phyloP scores from a whole-genome alignment of 2,888 invertebrate genomes.

The Mamestra brassicae region DNA sequence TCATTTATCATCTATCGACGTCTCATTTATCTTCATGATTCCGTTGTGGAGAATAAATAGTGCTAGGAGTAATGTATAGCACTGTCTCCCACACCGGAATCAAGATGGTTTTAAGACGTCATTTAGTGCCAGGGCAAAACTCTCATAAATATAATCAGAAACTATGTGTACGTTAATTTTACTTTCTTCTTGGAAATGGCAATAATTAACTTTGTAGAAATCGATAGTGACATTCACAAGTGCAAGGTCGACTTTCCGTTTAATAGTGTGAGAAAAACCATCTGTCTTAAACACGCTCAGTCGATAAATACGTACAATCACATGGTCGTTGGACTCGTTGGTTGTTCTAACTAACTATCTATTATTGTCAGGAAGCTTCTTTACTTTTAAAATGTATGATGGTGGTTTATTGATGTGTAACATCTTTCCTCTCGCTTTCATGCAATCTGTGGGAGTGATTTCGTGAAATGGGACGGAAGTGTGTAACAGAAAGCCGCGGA shows the following conservation, averaged over 20 bases:
- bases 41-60: too few relatives aligned
- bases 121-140: too few relatives aligned
- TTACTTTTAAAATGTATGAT: neutral
- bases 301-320: conserved; percentile 11
- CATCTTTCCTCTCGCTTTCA: too few relatives aligned
- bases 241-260: conserved; percentile 26
- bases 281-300: conserved; percentile 21
- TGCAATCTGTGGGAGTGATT: too few relatives aligned
- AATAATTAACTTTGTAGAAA: neutral
- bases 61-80: too few relatives aligned
- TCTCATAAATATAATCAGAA: neutral
- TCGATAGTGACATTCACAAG: conserved; percentile 30
- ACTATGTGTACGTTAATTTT: neutral
- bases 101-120: too few relatives aligned
- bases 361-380: neutral
- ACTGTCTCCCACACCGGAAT: too few relatives aligned
- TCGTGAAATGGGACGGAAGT: too few relatives aligned
- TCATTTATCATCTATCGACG: too few relatives aligned
- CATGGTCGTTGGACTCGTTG: neutral
- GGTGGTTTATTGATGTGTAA: neutral
- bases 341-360: neutral
- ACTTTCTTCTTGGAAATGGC: conserved; percentile 2
- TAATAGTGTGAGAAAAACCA: conserved; percentile 46
- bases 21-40: too few relatives aligned
- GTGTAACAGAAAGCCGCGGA: too few relatives aligned